Base-by-base conservation (phyloP, 2,888 invertebrate genomes). In the Apoda limacodes region DNA sequence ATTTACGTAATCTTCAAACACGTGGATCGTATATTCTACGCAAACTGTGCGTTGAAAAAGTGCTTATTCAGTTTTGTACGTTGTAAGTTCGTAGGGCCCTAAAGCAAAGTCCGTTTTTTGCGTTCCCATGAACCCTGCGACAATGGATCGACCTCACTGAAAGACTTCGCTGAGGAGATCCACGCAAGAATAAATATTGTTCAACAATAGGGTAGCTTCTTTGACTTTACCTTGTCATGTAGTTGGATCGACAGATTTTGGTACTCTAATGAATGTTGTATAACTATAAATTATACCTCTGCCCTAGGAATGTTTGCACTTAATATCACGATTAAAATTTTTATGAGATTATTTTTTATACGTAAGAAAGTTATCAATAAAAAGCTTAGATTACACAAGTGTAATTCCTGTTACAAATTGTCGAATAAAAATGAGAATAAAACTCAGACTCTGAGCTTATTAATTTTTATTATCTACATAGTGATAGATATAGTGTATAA, bases 111-210 rank as follows among this genome's bases (percentile, higher is more conserved):
- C 58, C 61, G 48, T 78, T 80, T 80, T 80, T 80, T 78, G 75
- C 65, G 68, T 80, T 78, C 78, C 78, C 78, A 78, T 78, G 78
- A 78, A 78, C 80, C 71, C 67, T 58, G 57, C 32, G 65, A 80
- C 78, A 78, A 80, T 65, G 54, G 70, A 45, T 44, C 75, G 75
- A 76, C 76, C 80, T 74, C 64, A 57, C 67, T 65, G 67, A 71
- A 74, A 72, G 74, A 66, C 61, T 55, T 39, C 42, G 40, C 55
- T 60, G 55, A 55, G 50, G 55, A 66, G 70, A 78, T 72, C 74
- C 64, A 68, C 66, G 68, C 75, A 74, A 75, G 78, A 76, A 80
- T 78, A 80, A 78, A 78, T 78, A 80, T 75, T 67, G 54, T 51
- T 50, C 56, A 64, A 78, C 80, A 78, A 80, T 78, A 60, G 78